A percentile compares a stretch with the other conserved stretches of the same genome.
Conservation (phyloP, 2,888 invertebrate genomes). For the Congeria kusceri region DNA sequence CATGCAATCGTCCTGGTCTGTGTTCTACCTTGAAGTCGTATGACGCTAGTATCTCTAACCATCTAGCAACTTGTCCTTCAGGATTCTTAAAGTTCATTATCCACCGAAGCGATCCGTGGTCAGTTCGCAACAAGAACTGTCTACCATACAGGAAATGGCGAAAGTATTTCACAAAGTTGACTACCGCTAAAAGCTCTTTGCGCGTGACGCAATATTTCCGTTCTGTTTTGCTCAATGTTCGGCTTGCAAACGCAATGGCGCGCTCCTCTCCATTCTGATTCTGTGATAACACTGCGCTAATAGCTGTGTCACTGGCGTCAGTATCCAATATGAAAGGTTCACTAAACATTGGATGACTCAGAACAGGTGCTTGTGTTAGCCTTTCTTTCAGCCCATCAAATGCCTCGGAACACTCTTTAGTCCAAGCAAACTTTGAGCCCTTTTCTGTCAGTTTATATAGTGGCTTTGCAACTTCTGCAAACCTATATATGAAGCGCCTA, state of each 20-base stretch:
- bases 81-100: conserved; percentile 28
- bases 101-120: conserved; percentile 17
- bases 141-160: conserved; percentile 21
- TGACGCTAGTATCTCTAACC: conserved; percentile 22
- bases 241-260: conserved; percentile 23
- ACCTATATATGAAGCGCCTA: conserved; percentile 28
- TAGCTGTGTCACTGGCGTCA: conserved; percentile 25
- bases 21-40: conserved; percentile 35
- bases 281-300: conserved; percentile 32
- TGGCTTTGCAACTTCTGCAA: conserved; percentile 27
- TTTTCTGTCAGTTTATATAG: conserved; percentile 33
- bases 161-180: conserved; percentile 28
- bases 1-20: conserved; percentile 19
- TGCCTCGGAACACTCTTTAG: conserved; percentile 17
- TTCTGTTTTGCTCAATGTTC: conserved; percentile 3
- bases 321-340: conserved; percentile 32
- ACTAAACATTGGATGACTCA: conserved; percentile 26
- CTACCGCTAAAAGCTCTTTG: conserved; percentile 24
- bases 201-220: conserved; percentile 19
- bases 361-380: conserved; percentile 17
- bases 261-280: conserved; percentile 19
- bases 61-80: conserved; percentile 18
- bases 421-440: conserved; percentile 21
- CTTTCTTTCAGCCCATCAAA: conserved; percentile 25
- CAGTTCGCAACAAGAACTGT: conserved; percentile 10